A percentile compares a stretch with the other conserved stretches of the same genome.
Evolutionary conservation across 2,113 vertebrate species (phyloP).

Genomic region (Spea multiplicata): DNA sequence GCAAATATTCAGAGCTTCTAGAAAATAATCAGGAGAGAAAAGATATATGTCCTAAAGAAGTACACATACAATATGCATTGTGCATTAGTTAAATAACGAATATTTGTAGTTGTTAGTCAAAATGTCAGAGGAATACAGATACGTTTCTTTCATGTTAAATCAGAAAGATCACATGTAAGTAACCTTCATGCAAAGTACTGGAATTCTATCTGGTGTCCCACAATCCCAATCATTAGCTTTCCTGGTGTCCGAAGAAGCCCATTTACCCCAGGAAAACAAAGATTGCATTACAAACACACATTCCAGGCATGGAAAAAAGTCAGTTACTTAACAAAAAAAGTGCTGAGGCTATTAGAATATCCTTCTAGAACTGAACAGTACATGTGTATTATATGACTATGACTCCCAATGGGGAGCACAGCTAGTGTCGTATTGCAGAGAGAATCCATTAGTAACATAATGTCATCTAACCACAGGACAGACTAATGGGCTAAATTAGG

Average conservation of each 20-base stretch:
- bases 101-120: too few species aligned
- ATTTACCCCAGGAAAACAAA: slow-evolving; percentile 67
- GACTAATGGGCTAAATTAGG: slow-evolving; percentile 70
- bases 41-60: too few species aligned
- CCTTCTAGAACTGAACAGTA: slow-evolving; percentile 71
- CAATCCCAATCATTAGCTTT: slow-evolving; percentile 55
- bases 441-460: slow-evolving; percentile 73
- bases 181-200: slow-evolving; percentile 47
- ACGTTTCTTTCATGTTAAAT: slow-evolving; percentile 25
- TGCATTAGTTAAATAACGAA: too few species aligned
- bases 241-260: slow-evolving; percentile 53
- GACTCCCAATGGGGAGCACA: slow-evolving; percentile 63
- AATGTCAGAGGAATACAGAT: neutral
- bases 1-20: too few species aligned
- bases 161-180: slow-evolving; percentile 16
- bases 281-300: slow-evolving; percentile 63
- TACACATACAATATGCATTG: too few species aligned
- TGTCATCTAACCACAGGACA: slow-evolving; percentile 64
- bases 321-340: slow-evolving; percentile 72
- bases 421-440: slow-evolving; percentile 71
- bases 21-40: too few species aligned
- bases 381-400: slow-evolving; percentile 65
- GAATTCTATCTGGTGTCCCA: slow-evolving; percentile 63
- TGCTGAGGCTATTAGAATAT: slow-evolving; percentile 73
- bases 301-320: slow-evolving; percentile 57